These are phyloP conservation scores for Drosophila nikananu DNA, from an alignment of 1,140 invertebrate species.

Conservation along the genomic window DNA sequence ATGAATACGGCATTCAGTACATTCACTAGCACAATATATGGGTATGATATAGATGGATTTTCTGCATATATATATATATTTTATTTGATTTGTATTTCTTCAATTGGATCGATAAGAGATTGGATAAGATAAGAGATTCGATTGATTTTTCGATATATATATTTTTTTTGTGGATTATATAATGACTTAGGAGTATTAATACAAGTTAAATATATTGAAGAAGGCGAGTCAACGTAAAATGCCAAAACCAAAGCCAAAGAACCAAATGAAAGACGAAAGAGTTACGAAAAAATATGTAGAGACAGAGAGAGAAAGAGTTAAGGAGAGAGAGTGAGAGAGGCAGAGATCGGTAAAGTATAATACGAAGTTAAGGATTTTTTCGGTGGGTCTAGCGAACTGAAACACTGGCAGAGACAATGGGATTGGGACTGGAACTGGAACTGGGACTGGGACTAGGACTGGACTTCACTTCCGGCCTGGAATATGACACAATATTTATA, in stretches of 20 bases:
- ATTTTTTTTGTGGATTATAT: constrained; percentile 41
- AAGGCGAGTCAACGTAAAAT: constrained; percentile 62
- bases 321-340: constrained; percentile 32
- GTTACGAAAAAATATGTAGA: constrained; percentile 4
- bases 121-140: constrained; percentile 55
- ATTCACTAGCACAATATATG: constrained; percentile 85
- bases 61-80: constrained; percentile 45
- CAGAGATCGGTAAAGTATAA: constrained; percentile 37
- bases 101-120: constrained; percentile 49
- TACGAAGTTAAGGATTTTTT: constrained; percentile 27
- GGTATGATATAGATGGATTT: constrained; percentile 74
- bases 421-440: not conserved
- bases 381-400: constrained; percentile 19
- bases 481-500: constrained; percentile 13
- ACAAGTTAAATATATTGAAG: constrained; percentile 59
- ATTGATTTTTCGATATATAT: constrained; percentile 38
- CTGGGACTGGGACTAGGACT: constrained; percentile 1
- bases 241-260: constrained; percentile 54
- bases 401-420: constrained; percentile 29
- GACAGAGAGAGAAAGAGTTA: constrained; percentile 24
- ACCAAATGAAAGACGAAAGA: constrained; percentile 42
- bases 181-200: constrained; percentile 49
- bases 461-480: constrained; percentile 3
- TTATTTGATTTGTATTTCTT: constrained; percentile 32
- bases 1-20: constrained; percentile 85